Percentiles rank a stretch among this genome's conserved stretches.
Evolutionary conservation across 2,888 invertebrate genomes (phyloP).

Genomic region (Gastracanthus pulcherrimus): DNA sequence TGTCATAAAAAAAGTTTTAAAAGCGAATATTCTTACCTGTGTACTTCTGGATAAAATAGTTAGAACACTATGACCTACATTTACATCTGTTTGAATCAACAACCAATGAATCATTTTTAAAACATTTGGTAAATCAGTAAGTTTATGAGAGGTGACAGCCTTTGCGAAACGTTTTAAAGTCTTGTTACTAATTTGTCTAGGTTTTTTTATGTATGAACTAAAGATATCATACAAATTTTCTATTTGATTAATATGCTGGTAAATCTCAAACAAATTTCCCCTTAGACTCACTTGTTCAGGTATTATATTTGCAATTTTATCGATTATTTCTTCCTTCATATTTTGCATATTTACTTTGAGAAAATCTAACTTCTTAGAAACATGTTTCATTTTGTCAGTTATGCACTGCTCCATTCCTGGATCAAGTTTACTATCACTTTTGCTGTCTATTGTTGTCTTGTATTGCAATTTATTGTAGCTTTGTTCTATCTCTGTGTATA

Average conservation of each 20-base stretch:
- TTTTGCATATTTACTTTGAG: conserved; percentile 8
- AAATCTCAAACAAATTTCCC: conserved; percentile 4
- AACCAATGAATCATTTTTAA: conserved; percentile 7
- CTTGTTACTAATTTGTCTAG: not conserved
- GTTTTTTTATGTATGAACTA: not conserved
- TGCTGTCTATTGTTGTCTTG: not conserved
- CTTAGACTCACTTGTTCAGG: not conserved
- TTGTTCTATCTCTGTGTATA: not conserved
- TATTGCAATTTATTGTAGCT: not conserved
- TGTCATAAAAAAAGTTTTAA: too few relatives aligned
- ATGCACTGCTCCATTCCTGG: not conserved
- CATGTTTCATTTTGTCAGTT: not conserved
- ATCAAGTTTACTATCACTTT: not conserved
- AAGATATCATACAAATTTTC: conserved; percentile 13
- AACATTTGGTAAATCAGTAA: not conserved
- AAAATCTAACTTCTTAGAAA: not conserved
- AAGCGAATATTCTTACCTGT: not conserved
- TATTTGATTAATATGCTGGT: conserved; percentile 3
- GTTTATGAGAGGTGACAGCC: not conserved
- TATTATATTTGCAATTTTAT: not conserved
- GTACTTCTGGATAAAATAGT: conserved; percentile 11
- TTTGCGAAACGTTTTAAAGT: not conserved
- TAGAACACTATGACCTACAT: not conserved
- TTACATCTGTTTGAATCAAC: not conserved
- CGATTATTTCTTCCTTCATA: not conserved